Percentiles rank a stretch among this genome's conserved stretches.
These are phyloP conservation scores for Anniella stebbinsi DNA, from an alignment of 2,797 vertebrate species.

Conservation along the genomic window DNA sequence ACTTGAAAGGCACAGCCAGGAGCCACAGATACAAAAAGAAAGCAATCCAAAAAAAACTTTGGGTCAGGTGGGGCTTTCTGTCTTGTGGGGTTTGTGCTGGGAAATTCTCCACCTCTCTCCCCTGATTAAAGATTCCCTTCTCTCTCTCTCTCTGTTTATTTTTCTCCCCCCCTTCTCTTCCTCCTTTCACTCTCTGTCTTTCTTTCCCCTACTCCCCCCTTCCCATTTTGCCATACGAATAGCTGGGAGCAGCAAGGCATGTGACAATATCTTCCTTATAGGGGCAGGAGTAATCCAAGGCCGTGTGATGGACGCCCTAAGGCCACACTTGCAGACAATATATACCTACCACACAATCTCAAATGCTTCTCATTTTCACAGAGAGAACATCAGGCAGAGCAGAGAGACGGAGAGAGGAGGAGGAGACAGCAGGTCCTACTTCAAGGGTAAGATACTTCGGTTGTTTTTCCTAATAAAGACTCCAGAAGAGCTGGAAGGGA, in stretches of 20 bases:
- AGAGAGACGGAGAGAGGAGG: conserved; percentile 5
- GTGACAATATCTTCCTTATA: conserved; percentile 77
- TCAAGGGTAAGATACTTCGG: conserved; percentile 66
- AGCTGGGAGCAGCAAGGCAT: conserved; percentile 75
- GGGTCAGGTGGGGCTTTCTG: conserved; percentile 67
- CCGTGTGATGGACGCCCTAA: conserved; percentile 82
- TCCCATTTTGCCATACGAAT: conserved; percentile 70
- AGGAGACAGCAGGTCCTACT: conserved; percentile 39
- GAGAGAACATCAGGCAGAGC: conserved; percentile 69
- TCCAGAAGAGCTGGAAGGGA: not conserved
- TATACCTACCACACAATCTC: conserved; percentile 85
- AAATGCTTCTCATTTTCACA: conserved; percentile 71
- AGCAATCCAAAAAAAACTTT: conserved; percentile 56
- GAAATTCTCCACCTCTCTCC: conserved; percentile 68
- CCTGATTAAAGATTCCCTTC: conserved; percentile 67
- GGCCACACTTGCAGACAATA: conserved; percentile 93
- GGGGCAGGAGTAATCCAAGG: conserved; percentile 77
- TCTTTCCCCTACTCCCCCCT: conserved; percentile 41
- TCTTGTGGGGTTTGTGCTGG: conserved; percentile 63
- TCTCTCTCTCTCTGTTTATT: not conserved
- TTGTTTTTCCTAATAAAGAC: not conserved
- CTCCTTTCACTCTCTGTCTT: not conserved
- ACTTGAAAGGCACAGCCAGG: conserved; percentile 68
- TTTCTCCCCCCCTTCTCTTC: conserved; percentile 6
- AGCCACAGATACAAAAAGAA: conserved; percentile 57